Evolutionary conservation across 1,140 invertebrate genomes (phyloP).

Genomic region (Monochamus saltuarius): DNA sequence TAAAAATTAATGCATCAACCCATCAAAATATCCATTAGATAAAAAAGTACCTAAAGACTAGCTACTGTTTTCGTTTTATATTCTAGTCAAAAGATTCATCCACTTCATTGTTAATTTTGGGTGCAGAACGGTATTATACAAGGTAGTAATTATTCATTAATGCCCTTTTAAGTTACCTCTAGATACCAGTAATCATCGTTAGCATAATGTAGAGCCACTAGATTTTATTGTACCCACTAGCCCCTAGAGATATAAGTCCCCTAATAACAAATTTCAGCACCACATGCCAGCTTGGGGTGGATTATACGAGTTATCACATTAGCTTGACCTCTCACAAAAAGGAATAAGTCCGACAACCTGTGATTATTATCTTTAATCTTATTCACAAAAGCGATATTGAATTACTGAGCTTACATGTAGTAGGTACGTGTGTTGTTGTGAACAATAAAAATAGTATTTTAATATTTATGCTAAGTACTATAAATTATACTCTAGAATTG

Average conservation of each 20-base stretch:
- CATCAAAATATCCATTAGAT: no score
- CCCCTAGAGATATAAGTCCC: conserved; percentile 19
- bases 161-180: neutral
- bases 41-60: no score
- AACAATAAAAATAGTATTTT: no score
- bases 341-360: conserved; percentile 20
- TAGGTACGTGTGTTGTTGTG: no score
- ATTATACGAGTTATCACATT: conserved; percentile 25
- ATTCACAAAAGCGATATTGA: conserved; percentile 15
- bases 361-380: conserved; percentile 21
- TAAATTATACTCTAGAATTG: no score
- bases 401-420: conserved; percentile 4
- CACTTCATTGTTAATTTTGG: no score
- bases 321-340: conserved; percentile 20
- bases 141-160: no score
- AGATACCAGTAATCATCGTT: conserved; percentile 8
- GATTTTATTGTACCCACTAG: conserved; percentile 13
- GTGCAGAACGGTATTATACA: no score
- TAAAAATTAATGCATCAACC: no score
- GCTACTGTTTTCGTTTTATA: no score
- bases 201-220: conserved; percentile 1
- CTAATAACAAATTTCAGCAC: conserved; percentile 26
- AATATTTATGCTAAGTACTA: no score
- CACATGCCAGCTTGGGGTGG: conserved; percentile 26
- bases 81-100: no score